These are phyloP conservation scores for Cirrhinus molitorella DNA, from an alignment of 2,797 vertebrate genomes.

Conservation along the genomic window DNA sequence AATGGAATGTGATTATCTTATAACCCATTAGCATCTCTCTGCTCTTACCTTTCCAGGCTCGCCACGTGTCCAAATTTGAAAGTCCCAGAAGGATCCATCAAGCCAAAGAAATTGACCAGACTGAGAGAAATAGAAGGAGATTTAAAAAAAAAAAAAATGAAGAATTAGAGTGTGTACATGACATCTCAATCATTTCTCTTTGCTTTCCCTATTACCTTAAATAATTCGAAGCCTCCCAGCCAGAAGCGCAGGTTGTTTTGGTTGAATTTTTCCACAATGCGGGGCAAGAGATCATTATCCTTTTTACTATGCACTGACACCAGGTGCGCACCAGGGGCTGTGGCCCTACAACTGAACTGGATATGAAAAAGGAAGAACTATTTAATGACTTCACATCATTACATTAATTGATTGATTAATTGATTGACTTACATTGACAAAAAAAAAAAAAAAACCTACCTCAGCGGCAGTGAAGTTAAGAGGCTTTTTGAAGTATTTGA, in stretches of 20 bases:
- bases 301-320: background rate
- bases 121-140: background rate
- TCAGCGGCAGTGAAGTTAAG: background rate
- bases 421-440: too few relatives aligned
- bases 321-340: background rate
- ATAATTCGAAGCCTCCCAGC: constrained; percentile 1
- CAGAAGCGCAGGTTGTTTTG: background rate
- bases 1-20: background rate
- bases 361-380: background rate
- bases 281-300: background rate
- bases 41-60: background rate
- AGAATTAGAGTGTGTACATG: too few relatives aligned
- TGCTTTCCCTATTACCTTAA: background rate
- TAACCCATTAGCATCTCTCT: background rate
- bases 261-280: background rate
- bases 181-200: too few relatives aligned
- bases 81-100: background rate
- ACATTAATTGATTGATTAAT: too few relatives aligned
- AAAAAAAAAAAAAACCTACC: background rate
- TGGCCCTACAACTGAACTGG: background rate
- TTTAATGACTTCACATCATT: background rate
- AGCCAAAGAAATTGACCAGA: background rate
- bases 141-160: background rate
- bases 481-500: background rate
- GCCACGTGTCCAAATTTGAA: background rate